Evolutionary conservation across 2,797 vertebrate species (phyloP).

Genomic region (Thripadectes ignobilis): DNA sequence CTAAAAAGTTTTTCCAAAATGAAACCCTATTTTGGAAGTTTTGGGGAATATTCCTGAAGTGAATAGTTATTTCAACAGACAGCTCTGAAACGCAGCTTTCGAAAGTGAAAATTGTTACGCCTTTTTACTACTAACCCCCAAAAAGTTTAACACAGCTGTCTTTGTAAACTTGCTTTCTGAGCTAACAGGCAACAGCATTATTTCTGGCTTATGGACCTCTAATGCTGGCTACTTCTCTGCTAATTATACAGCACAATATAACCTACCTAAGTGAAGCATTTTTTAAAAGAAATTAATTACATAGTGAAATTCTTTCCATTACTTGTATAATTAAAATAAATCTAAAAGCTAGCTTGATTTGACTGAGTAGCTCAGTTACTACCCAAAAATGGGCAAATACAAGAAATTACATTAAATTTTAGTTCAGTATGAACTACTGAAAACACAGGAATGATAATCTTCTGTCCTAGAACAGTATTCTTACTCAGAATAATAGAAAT

Average conservation of each 20-base stretch:
- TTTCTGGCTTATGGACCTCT: not conserved
- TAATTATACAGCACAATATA: not conserved
- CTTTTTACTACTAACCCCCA: not conserved
- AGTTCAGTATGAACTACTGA: not conserved
- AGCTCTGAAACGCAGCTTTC: not conserved
- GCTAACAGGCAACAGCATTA: not conserved
- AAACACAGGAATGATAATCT: too few relatives aligned
- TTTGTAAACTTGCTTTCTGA: not conserved
- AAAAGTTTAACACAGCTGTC: not conserved
- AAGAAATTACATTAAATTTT: not conserved
- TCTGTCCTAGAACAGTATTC: too few relatives aligned
- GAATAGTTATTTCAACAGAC: not conserved
- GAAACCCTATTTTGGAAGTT: not conserved
- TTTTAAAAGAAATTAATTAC: not conserved
- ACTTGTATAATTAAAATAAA: not conserved
- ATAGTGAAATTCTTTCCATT: not conserved
- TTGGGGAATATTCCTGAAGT: not conserved
- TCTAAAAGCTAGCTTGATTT: not conserved
- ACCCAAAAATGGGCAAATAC: not conserved
- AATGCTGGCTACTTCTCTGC: not conserved
- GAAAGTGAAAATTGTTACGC: not conserved
- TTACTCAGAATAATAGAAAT: too few relatives aligned
- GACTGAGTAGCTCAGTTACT: not conserved
- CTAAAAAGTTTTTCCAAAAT: not conserved
- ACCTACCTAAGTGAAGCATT: not conserved